Evolutionary conservation across 2,888 invertebrate genomes (phyloP).

Genomic region (Stenodema calcarata): DNA sequence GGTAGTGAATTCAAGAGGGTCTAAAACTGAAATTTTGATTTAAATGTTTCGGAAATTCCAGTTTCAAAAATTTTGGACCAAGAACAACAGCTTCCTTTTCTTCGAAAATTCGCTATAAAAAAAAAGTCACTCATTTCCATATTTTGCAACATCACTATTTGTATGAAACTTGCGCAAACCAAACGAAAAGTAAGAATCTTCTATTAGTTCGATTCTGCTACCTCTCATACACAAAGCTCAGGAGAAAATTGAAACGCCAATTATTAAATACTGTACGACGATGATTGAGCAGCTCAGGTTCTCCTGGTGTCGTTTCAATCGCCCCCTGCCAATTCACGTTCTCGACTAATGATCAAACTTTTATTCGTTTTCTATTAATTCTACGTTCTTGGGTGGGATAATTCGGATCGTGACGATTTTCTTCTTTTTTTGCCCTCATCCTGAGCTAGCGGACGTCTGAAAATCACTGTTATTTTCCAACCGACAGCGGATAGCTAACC

Average conservation of each 20-base stretch:
- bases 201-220: too few relatives aligned
- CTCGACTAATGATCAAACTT: slow-evolving; percentile 10
- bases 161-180: too few relatives aligned
- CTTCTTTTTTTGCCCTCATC: not conserved
- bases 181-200: too few relatives aligned
- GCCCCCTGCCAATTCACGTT: slow-evolving; percentile 16
- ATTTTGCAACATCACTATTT: too few relatives aligned
- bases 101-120: too few relatives aligned
- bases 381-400: not conserved
- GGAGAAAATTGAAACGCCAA: not conserved
- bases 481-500: not conserved
- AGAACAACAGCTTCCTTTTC: too few relatives aligned
- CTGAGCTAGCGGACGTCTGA: not conserved
- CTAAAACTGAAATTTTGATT: too few relatives aligned
- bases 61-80: too few relatives aligned
- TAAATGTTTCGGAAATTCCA: too few relatives aligned
- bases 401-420: slow-evolving; percentile 1
- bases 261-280: not conserved
- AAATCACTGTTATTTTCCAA: slow-evolving; percentile 26
- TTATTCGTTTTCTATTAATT: slow-evolving; percentile 19
- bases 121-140: too few relatives aligned
- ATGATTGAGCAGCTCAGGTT: not conserved
- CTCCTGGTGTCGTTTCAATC: not conserved
- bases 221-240: too few relatives aligned
- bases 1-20: too few relatives aligned